Evolutionary conservation across 2,113 vertebrate genomes (phyloP).

Genomic region (Gopherus evgoodei): DNA sequence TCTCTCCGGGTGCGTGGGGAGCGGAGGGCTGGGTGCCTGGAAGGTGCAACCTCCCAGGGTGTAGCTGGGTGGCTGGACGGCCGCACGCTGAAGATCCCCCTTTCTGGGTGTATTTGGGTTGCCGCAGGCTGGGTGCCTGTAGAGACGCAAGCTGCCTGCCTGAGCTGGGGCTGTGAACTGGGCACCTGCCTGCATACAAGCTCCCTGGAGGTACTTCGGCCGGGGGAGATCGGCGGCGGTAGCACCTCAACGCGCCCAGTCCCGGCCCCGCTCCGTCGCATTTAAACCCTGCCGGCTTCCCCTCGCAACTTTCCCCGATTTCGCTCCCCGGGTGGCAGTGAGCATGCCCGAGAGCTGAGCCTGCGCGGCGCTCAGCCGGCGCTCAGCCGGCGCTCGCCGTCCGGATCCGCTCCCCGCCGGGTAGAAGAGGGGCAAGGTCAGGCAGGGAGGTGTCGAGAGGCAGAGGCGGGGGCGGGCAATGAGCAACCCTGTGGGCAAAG

Average conservation of each 20-base stretch:
- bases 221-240: background rate
- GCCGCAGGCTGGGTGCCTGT: no score
- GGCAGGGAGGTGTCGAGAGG: fast-evolving
- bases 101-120: no score
- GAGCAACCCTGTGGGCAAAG: background rate
- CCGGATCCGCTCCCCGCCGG: background rate
- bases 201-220: background rate
- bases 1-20: background rate
- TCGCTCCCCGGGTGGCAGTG: background rate
- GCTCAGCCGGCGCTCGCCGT: background rate
- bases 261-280: background rate
- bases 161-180: background rate
- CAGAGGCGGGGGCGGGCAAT: background rate
- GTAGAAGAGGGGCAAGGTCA: background rate
- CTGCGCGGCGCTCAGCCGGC: background rate
- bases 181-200: background rate
- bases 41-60: background rate
- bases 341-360: background rate
- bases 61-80: background rate
- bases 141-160: background rate
- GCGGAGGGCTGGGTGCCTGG: background rate
- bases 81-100: no score
- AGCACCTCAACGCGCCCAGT: background rate
- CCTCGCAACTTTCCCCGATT: constrained; percentile 33
- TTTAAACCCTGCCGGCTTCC: background rate